Percentiles rank a stretch among this genome's conserved stretches.
These are phyloP conservation scores for Sympetrum striolatum DNA, from an alignment of 2,888 invertebrate genomes.

Conservation along the genomic window DNA sequence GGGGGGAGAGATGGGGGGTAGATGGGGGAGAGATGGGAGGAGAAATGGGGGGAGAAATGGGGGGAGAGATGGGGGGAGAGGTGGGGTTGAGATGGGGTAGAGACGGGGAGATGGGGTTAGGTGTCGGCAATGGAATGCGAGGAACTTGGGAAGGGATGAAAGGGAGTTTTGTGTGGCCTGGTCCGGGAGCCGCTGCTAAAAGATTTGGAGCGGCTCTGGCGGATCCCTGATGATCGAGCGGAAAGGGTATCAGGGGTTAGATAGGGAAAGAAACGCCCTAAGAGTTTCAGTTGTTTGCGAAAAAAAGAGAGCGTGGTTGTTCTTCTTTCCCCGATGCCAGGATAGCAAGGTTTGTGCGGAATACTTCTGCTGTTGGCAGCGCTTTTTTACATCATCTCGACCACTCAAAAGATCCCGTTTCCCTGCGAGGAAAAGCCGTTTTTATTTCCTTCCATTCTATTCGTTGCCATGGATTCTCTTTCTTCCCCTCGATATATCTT, in stretches of 20 bases:
- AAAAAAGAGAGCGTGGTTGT: neutral
- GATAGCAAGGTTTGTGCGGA: neutral
- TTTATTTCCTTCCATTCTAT: neutral
- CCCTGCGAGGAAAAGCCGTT: neutral
- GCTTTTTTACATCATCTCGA: slow-evolving; percentile 1
- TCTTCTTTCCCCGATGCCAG: neutral
- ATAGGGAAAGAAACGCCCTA: neutral
- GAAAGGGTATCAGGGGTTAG: neutral
- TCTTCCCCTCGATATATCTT: neutral
- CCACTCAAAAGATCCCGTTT: neutral
- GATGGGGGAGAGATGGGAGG: too few species aligned
- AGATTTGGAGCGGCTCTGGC: neutral
- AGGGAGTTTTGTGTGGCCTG: neutral
- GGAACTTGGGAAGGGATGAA: neutral
- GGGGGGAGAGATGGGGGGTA: too few species aligned
- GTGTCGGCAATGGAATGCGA: neutral
- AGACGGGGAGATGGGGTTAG: neutral
- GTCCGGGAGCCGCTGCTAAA: neutral
- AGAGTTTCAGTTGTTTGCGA: neutral
- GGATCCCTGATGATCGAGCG: neutral
- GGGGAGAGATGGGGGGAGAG: too few species aligned
- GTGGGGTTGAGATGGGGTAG: too few species aligned
- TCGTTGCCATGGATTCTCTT: neutral
- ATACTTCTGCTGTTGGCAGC: neutral
- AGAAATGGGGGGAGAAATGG: too few species aligned